Evolutionary conservation across 2,113 vertebrate species (phyloP), one percentile per base, ranked within the genome.

Genomic region (Silurus meridionalis): DNA sequence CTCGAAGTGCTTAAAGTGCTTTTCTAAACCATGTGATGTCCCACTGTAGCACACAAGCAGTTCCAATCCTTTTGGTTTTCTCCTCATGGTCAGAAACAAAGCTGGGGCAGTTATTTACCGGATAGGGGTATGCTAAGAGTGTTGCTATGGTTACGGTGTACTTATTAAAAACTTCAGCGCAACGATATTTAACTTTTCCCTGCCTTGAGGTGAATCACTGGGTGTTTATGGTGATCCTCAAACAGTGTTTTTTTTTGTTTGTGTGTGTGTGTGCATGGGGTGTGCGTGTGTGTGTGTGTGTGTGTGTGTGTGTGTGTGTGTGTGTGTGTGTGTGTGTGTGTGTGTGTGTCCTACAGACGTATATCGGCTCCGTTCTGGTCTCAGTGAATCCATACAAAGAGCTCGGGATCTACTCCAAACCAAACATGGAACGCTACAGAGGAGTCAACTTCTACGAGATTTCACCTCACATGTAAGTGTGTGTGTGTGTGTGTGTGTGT

Each of bases 381-480:
- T 99, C 98, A 0, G 95, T 99, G 87, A 99, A 99, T 84, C 98
- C 98, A 0, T 99, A 99, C 94, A 97, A 97, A 89, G 97, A 99
- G 4, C 94, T 99, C 90, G 97, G 98, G 90, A 98, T 99, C 94
- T 99, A 99, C 92, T 97, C 92, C 63, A 97, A 96, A 63, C 95
- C 95, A 90, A 97, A 98, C 93, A 99, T 99, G 98, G 97, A 98
- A 74, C 96, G 97, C 4, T 99, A 99, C 94, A 94, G 96, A 55
- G 98, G 98, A 0, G 97, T 99, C 94, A 98, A 96, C 94, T 99
- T 99, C 94, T 99, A 99, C 6, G 98, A 99, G 93, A 98, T 99
- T 75, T 97, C 98, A 2, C 98, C 98, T 91, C 98, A 99, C 94
- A 97, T 99, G 98, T 99, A 78, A 63, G 64, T 86, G 85, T 87